Conservation (phyloP, 2,888 invertebrate genomes). For the Drosophila vallismaia region DNA sequence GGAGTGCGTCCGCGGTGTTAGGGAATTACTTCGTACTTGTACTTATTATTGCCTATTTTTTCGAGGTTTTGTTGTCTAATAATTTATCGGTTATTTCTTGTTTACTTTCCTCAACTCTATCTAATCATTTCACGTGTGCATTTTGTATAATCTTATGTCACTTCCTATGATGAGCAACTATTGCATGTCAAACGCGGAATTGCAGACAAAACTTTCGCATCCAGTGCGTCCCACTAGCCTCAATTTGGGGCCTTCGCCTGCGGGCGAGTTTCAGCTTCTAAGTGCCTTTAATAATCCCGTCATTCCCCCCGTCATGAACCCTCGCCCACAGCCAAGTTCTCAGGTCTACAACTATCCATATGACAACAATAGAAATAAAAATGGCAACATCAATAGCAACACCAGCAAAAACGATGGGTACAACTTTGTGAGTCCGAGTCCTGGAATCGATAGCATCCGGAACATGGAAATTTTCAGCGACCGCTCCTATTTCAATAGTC, state of each 20-base stretch:
- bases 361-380: constrained; percentile 22
- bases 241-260: constrained; percentile 43
- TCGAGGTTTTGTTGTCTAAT: constrained; percentile 31
- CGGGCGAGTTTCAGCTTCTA: constrained; percentile 56
- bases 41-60: constrained; percentile 10
- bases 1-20: constrained; percentile 30
- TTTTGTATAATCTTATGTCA: constrained; percentile 37
- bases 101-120: constrained; percentile 24
- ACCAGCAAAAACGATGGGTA: constrained; percentile 17
- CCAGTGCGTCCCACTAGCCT: constrained; percentile 71
- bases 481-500: constrained; percentile 52
- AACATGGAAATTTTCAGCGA: constrained; percentile 65
- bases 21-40: constrained; percentile 21
- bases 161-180: constrained; percentile 48
- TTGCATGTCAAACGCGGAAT: constrained; percentile 58
- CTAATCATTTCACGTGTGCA: constrained; percentile 39
- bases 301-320: constrained; percentile 25
- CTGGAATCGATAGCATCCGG: constrained; percentile 71
- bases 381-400: constrained; percentile 30
- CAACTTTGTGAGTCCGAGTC: constrained; percentile 58
- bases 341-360: constrained; percentile 43
- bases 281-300: constrained; percentile 63
- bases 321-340: constrained; percentile 50
- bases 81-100: constrained; percentile 24
- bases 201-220: constrained; percentile 45